phyloP scores from a whole-genome alignment of 2,113 vertebrate species.

The Grantiella picta region DNA sequence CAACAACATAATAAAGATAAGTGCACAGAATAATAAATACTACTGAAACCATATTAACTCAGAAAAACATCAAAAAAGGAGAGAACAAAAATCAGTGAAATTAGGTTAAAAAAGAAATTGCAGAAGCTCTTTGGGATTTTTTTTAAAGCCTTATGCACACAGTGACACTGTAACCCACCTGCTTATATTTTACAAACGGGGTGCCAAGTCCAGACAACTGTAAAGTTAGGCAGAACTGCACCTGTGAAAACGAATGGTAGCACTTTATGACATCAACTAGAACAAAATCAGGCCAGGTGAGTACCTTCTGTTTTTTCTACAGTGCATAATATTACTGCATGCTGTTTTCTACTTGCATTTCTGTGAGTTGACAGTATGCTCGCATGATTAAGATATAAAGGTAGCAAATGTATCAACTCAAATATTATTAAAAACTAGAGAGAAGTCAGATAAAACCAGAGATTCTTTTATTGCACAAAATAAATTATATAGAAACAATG shows the following conservation, averaged over 20 bases:
- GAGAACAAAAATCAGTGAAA: background rate
- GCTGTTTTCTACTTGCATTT: background rate
- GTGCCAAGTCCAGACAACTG: background rate
- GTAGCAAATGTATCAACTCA: background rate
- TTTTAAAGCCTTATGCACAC: background rate
- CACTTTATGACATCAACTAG: background rate
- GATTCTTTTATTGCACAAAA: slow-evolving; percentile 72
- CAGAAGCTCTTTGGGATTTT: background rate
- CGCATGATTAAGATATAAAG: background rate
- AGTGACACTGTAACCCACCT: background rate
- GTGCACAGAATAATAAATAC: background rate
- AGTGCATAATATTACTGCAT: background rate
- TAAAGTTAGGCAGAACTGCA: background rate
- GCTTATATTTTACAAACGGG: background rate
- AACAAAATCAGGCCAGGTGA: background rate
- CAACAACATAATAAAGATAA: background rate
- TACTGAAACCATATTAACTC: background rate
- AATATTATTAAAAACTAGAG: slow-evolving; percentile 19
- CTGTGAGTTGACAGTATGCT: background rate
- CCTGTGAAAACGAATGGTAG: background rate
- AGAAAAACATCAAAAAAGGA: background rate
- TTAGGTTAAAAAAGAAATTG: background rate
- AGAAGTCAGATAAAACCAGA: slow-evolving; percentile 58
- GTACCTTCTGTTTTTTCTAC: background rate
- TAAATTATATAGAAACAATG: slow-evolving; percentile 74